Evolutionary conservation across 2,797 vertebrate species (phyloP).

Genomic region (Distichodus sexfasciatus): DNA sequence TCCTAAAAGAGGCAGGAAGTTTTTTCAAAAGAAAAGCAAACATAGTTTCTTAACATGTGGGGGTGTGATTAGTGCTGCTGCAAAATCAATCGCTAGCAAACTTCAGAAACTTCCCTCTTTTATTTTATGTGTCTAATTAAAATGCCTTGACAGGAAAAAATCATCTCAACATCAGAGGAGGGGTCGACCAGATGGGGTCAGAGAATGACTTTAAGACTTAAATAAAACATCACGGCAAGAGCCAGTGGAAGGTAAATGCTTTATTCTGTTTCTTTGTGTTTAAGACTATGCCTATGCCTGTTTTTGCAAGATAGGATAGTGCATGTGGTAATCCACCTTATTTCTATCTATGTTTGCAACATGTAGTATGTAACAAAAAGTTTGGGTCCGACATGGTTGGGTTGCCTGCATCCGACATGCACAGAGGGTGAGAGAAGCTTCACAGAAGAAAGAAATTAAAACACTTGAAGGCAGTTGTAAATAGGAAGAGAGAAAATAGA

Average conservation of each 20-base stretch:
- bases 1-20: constrained; percentile 44
- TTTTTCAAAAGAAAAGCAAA: constrained; percentile 53
- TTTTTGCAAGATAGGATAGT: constrained; percentile 62
- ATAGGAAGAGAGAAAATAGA: constrained; percentile 54
- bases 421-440: constrained; percentile 50
- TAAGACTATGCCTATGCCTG: constrained; percentile 61
- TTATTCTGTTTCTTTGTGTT: constrained; percentile 32
- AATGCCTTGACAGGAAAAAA: constrained; percentile 40
- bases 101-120: constrained; percentile 43
- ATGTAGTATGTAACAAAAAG: constrained; percentile 43
- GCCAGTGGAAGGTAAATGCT: constrained; percentile 22
- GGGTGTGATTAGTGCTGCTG: constrained; percentile 56
- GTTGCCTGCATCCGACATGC: constrained; percentile 51
- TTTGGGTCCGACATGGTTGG: constrained; percentile 41
- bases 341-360: constrained; percentile 57
- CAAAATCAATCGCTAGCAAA: constrained; percentile 51
- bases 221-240: constrained; percentile 14
- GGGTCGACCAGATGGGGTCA: not conserved
- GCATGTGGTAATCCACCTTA: constrained; percentile 63
- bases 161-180: constrained; percentile 24
- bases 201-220: not conserved
- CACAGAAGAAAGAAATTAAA: constrained; percentile 54
- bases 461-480: constrained; percentile 49
- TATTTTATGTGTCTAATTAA: constrained; percentile 54
- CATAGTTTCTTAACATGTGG: constrained; percentile 56